Evolutionary conservation across 2,888 invertebrate genomes (phyloP).

Genomic region (Mythimna albipuncta): DNA sequence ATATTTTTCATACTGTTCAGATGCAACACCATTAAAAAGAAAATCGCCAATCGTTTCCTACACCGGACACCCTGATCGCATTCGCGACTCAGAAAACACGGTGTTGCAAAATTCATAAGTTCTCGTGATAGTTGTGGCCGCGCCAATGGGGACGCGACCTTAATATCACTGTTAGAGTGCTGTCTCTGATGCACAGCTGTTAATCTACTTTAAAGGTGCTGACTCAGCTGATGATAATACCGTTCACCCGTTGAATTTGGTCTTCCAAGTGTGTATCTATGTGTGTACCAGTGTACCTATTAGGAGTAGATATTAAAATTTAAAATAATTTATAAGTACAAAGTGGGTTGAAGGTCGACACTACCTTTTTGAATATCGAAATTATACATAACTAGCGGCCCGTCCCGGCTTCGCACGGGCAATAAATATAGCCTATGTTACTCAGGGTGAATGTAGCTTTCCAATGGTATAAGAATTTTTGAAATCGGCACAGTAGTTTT

Average conservation of each 20-base stretch:
- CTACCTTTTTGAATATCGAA: background rate
- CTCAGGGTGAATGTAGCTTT: too few relatives aligned
- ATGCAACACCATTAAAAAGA: background rate
- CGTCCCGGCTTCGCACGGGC: too few relatives aligned
- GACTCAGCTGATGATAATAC: conserved; percentile 37
- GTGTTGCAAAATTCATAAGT: conserved; percentile 32
- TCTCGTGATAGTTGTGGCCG: background rate
- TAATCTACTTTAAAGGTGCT: conserved; percentile 23
- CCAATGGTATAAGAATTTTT: too few relatives aligned
- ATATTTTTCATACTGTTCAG: background rate
- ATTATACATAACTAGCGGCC: background rate
- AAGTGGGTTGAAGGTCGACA: background rate
- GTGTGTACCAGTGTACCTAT: background rate
- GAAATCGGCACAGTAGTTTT: too few relatives aligned
- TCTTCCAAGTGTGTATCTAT: too few relatives aligned
- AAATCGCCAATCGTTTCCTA: background rate
- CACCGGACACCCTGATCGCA: background rate
- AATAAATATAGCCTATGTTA: too few relatives aligned
- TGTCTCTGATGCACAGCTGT: conserved; percentile 38
- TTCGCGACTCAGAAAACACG: conserved; percentile 5
- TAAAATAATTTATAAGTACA: too few relatives aligned
- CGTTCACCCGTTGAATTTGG: too few relatives aligned
- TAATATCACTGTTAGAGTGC: conserved; percentile 19
- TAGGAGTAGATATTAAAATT: background rate
- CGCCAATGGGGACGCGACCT: conserved; percentile 37